These are phyloP conservation scores for Bradypodion pumilum DNA, from an alignment of 2,797 vertebrate genomes.

Conservation along the genomic window DNA sequence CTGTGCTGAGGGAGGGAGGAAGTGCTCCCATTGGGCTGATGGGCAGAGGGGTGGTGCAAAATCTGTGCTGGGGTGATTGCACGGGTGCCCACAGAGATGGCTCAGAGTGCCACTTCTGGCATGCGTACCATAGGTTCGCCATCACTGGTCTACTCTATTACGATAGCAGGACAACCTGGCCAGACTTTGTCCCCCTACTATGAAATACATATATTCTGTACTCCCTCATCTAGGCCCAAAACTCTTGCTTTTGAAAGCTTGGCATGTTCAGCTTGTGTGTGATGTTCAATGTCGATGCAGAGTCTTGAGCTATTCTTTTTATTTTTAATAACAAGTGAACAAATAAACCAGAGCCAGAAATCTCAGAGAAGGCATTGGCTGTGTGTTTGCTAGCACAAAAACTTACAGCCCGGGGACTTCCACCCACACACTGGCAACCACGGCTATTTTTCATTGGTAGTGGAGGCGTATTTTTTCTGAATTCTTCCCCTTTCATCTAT, in stretches of 20 bases:
- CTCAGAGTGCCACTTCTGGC: no score
- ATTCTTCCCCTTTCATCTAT: conserved; percentile 17
- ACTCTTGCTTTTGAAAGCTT: neutral
- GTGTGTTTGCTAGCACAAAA: neutral
- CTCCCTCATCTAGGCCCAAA: neutral
- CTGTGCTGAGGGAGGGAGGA: no score
- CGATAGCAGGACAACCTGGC: no score
- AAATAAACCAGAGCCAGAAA: conserved; percentile 15
- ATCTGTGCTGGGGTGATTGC: no score
- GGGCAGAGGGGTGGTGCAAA: no score
- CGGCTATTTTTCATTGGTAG: conserved; percentile 24
- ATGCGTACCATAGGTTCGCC: no score
- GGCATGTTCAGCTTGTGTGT: neutral
- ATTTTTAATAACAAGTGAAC: neutral
- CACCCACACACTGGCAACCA: conserved; percentile 23
- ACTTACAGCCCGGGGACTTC: conserved; percentile 7
- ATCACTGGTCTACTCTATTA: no score
- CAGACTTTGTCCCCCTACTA: no score
- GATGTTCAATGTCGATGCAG: neutral
- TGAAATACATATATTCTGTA: no score
- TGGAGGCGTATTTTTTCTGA: conserved; percentile 17
- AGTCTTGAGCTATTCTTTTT: neutral
- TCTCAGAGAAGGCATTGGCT: neutral
- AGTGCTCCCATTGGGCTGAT: no score
- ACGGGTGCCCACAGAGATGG: no score